Evolutionary conservation across 2,113 vertebrate genomes (phyloP), one percentile per base, ranked within the genome.

Genomic region (Clarias gariepinus): DNA sequence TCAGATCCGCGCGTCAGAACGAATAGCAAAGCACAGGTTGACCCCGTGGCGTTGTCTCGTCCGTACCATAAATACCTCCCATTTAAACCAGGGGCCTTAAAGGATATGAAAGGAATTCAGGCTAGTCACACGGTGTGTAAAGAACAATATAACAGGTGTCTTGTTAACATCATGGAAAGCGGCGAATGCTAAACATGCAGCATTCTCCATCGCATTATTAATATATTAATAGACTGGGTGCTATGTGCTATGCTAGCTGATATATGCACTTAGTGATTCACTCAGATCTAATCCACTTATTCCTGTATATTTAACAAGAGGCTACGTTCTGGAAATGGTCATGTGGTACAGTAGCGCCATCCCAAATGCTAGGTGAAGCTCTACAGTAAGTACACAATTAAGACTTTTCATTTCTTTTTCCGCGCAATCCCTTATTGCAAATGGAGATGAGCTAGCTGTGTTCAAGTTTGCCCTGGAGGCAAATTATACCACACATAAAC

Each of bases 141-240:
- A 74, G 47, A 82, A 82, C 80, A 64, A 53, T 30, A 0, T 3
- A 57, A 28, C 83, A 87, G 58, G 55, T 63, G 71, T 52, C 68
- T 87, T 33, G 16, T 12, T 58, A 83, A 68, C 64, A n/a, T n/a
- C n/a, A n/a, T n/a, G 33, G 71, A 89, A 25, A 61, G 64, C 21
- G 55, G 47, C 13, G 18, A 28, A 77, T 33, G 68, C 61, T 69
- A 58, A 83, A 73, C 69, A 76, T 64, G 64, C 36, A 33, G 15
- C 8, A 28, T 77, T 64, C 36, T 81, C 15, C 57, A 15, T 80
- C 30, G 33, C 11, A 19, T 21, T 21, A 7, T 8, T 47, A 47
- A n/a, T 30, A 9, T 87, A 64, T 82, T 86, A 69, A 86, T 81
- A 86, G 77, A 47, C 41, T 1, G n/a, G 47, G 2, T 0, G 25